These are phyloP conservation scores for Pectinophora gossypiella DNA, from an alignment of 1,140 invertebrate genomes.

Conservation along the genomic window DNA sequence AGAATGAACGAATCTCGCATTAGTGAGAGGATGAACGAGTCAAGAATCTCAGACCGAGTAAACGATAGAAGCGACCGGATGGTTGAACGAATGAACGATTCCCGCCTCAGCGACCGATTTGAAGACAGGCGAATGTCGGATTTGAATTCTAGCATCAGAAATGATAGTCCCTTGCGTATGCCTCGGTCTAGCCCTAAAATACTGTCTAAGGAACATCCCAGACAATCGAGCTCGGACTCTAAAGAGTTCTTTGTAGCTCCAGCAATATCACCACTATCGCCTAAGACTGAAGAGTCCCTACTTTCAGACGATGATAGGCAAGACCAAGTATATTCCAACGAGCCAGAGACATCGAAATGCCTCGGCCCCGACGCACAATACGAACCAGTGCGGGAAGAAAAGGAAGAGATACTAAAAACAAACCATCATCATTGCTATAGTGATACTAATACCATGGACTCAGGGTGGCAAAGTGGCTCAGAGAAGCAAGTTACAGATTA, in stretches of 20 bases:
- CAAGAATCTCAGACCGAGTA: no score
- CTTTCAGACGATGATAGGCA: slow-evolving; percentile 51
- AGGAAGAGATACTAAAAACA: slow-evolving; percentile 49
- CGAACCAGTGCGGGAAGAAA: slow-evolving; percentile 53
- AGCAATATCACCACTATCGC: slow-evolving; percentile 49
- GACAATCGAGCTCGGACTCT: slow-evolving; percentile 40
- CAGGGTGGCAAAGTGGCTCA: slow-evolving; percentile 71
- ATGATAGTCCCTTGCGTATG: slow-evolving; percentile 49
- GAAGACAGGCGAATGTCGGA: slow-evolving; percentile 50
- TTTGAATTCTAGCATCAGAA: slow-evolving; percentile 50
- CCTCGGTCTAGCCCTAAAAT: slow-evolving; percentile 49
- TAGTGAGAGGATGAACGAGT: no score
- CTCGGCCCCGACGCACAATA: slow-evolving; percentile 66
- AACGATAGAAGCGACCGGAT: no score
- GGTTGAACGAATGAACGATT: slow-evolving; percentile 15
- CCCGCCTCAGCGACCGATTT: slow-evolving; percentile 26
- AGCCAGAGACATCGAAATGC: slow-evolving; percentile 53
- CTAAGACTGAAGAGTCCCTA: slow-evolving; percentile 61
- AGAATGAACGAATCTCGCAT: slow-evolving; percentile 1
- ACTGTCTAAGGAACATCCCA: slow-evolving; percentile 40
- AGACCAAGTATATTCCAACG: slow-evolving; percentile 54
- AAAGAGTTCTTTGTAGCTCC: slow-evolving; percentile 41
- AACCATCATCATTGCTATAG: slow-evolving; percentile 69
- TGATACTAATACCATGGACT: slow-evolving; percentile 74
- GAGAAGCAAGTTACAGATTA: slow-evolving; percentile 71